Base-by-base conservation (phyloP, 1,140 invertebrate genomes). In the Pomphorhynchus laevis region DNA sequence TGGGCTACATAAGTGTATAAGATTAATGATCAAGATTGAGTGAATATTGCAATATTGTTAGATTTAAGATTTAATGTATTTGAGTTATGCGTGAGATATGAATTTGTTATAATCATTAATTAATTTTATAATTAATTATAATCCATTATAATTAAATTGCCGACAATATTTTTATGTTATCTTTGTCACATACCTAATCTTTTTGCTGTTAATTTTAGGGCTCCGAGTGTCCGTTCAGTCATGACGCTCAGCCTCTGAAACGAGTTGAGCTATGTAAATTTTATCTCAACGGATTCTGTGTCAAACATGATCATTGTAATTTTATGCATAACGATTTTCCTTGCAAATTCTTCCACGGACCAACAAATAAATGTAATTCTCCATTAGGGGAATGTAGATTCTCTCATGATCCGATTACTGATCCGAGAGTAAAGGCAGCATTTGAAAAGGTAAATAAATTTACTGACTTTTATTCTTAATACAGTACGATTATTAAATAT, bases 311-410 rank as follows among this genome's bases (percentile, higher is more conserved):
- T 45, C 77, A 79, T 55, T 93, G 82, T 62, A 62, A 77, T 3
- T 93, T 82, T 51, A 74, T 91, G 70, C 82, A 93, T 62, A 69
- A 52, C 47, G 79, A 89, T 53, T 91, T 84, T 54, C 82, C 82
- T 24, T 93, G 82, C 59, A 89, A 89, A 63, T 86, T 74, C 61
- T 86, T 71, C 52, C 80, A 91, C 51, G 64, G 74, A 47, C 69
- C 71, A 34, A 89, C 80, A 56, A 65, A 64, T 45, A 57, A 64
- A 16, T 68, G 65, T 12, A 70, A 74, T 18, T 23, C 23, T 5
- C n/a, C n/a, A n/a, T n/a, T n/a, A n/a, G n/a, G n/a, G n/a, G 69
- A 53, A 20, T 93, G 82, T 59, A 76, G 82, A 57, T 91, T 89
- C 55, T 76, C 74, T 27, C 80, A 91, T 57, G 67, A 70, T 46